Evolutionary conservation across 2,888 invertebrate species (phyloP), one percentile per base, ranked within the genome.

Genomic region (Ornithoptera priamus): DNA sequence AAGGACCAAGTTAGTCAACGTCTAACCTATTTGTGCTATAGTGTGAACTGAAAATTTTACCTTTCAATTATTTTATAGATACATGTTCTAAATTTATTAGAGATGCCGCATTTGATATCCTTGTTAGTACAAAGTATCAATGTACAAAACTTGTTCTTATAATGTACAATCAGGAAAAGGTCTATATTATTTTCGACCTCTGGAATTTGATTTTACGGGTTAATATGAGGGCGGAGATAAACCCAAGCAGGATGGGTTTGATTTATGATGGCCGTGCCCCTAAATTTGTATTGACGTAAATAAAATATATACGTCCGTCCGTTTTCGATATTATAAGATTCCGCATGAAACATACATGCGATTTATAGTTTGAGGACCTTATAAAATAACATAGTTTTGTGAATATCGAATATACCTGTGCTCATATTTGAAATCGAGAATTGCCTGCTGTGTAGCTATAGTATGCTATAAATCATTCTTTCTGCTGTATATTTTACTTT

Each of bases 181-280:
- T 36, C 36, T 57, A 57, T 57, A 20, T 57, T 57, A 57, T 57
- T 57, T 57, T 20, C 57, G 57, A 20, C 18, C 57, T 57, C 57
- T 42, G 24, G 18, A 22, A 58, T 65, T 65, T 65, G 58, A 65
- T 57, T 65, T 65, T 65, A 57, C 39, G 39, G 39, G 58, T 59
- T 58, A 58, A 65, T 86, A 87, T 84, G 84, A 87, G 87, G 86
- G 88, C 86, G n/a, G 57, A 57, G 87, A 89, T 89, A 89, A 89
- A 89, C 83, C 85, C 81, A 87, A 88, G 88, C 87, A 88, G 88
- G 88, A 89, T 84, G 87, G 83, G 85, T 82, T 86, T 88, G 89
- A 89, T 89, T 89, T 89, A 88, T 88, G 82, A 83, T 81, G 85
- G 85, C 82, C 84, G 76, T 80, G 81, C 84, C 85, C 78, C 78